Evolutionary conservation across 2,113 vertebrate genomes (phyloP), one percentile per base, ranked within the genome.

Genomic region (Eleginops maclovinus): DNA sequence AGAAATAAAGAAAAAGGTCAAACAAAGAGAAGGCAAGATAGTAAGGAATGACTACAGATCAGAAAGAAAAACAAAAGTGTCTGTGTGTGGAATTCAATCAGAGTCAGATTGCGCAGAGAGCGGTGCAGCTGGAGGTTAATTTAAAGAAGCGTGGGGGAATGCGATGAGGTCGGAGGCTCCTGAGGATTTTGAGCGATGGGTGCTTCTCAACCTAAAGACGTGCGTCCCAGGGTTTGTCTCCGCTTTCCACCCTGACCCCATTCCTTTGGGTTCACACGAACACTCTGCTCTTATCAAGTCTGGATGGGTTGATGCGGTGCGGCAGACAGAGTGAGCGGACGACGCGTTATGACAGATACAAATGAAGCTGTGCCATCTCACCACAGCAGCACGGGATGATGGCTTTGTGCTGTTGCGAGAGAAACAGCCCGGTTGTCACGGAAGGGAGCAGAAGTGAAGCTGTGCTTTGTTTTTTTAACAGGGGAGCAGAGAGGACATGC

Each of bases 381-480:
- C 7, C 36, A 13, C 49, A 50, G 77, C 78, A 4, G 81, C 50
- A 2, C 44, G 17, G 56, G 73, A 64, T 69, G 90, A 86, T 0
- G 82, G 53, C 56, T 77, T 24, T 26, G 40, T 36, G 82, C 77
- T 84, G 84, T 81, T 88, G 68, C 31, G 66, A 72, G 7, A 61
- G 70, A 78, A 86, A 85, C 72, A 70, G 75, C 5, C 15, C 24
- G 9, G 86, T 87, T 68, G 91, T 86, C 87, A 88, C 5, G 54
- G 65, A 53, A 13, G 72, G 76, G 75, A 71, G 77, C 65, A 4
- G 64, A 72, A 12, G 22, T 17, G 54, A 22, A 72, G 72, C 76
- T 1, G 31, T 61, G 60, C 60, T 12, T n/a, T 51, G 54, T 66
- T 82, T 78, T 75, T 47, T 63, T 66, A 22, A 62, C 44, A n/a